Base-by-base conservation (phyloP, 2,888 invertebrate species). In the Anticlea derivata region DNA sequence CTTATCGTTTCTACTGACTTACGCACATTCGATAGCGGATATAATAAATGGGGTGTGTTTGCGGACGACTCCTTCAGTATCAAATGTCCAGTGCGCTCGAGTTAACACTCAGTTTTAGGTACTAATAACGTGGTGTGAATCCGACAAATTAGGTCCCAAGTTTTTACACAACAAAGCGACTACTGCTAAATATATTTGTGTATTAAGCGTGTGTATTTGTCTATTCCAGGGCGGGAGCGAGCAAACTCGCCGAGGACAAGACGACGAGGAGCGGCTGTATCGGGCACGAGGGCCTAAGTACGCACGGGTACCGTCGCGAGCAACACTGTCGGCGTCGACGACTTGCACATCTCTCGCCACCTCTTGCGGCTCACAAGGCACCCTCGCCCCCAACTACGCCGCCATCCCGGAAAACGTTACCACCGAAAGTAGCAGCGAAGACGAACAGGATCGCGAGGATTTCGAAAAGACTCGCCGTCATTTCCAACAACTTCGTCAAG, bases 401-500 rank as follows among this genome's bases (percentile, higher is more conserved):
- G 74, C 82, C 1, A 87, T 88, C 60, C 88, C 84, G 2, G 90
- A 88, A 58, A 80, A 73, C 68, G 80, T 78, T 38, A 73, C 86
- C 20, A 87, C 87, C 20, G 89, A 90, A 60, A 89, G 90, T 59
- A 88, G 90, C 68, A 88, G 87, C 59, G 89, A 90, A 65, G 91
- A 90, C 81, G 91, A 91, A 58, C 85, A 86, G 52, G 88, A 90
- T 29, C 46, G 51, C 7, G 51, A 51, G 26, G 52, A 52, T 49
- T 93, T 92, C 63, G 85, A 92, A 60, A 86, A 91, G 23, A 92
- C 92, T 8, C 82, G 93, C 12, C 92, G 92, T 48, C 92, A 91
- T 68, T 93, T 93, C 68, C 93, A 93, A 69, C 92, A 93, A 65
- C 83, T 92, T 55, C 91, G 93, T 45, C 92, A 93, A 65, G 91